Evolutionary conservation across 2,113 vertebrate species (phyloP).

Genomic region (Gulo gulo): DNA sequence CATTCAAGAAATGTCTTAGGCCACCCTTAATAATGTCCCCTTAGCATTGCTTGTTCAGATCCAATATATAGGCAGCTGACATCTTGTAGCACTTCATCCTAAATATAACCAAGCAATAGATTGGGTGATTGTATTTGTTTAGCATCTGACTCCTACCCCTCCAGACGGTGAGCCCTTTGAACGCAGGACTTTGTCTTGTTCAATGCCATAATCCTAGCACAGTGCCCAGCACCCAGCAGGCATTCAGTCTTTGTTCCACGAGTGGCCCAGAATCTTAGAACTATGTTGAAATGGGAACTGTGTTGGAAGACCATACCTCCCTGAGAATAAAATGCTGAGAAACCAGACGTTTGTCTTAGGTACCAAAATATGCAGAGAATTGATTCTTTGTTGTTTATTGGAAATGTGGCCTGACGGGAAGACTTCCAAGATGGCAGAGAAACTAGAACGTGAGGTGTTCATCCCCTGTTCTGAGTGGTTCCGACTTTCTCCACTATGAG

Average conservation of each 20-base stretch:
- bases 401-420: background rate
- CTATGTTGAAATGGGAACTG: background rate
- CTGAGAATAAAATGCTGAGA: slow-evolving; percentile 13
- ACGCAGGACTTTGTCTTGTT: background rate
- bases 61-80: background rate
- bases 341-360: background rate
- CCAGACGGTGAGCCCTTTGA: background rate
- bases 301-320: background rate
- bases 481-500: background rate
- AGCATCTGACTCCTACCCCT: background rate
- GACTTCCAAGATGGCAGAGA: background rate
- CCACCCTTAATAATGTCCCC: background rate
- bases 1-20: background rate
- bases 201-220: background rate
- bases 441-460: background rate
- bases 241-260: background rate
- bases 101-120: background rate
- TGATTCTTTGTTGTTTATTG: slow-evolving; percentile 4
- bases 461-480: background rate
- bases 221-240: background rate
- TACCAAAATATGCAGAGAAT: background rate
- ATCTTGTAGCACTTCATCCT: background rate
- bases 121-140: background rate
- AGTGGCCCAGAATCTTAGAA: background rate
- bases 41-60: background rate